phyloP scores from a whole-genome alignment of 2,888 invertebrate genomes.

The Rugalucina vietnamica region DNA sequence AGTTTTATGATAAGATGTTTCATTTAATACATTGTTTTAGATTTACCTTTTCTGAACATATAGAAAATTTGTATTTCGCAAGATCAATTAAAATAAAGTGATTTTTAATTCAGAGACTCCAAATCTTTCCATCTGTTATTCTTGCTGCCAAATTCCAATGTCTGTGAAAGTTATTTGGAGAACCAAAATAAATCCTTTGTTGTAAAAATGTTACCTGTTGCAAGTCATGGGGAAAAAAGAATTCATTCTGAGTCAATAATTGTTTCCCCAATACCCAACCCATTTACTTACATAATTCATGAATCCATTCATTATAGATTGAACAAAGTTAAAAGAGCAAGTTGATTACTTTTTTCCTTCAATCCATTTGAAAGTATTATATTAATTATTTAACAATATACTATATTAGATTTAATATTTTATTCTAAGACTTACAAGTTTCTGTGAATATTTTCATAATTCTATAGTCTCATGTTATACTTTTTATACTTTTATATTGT shows the following conservation, averaged over 20 bases:
- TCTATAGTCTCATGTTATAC: not conserved
- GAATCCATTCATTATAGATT: not conserved
- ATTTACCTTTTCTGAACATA: too few relatives aligned
- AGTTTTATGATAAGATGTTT: too few relatives aligned
- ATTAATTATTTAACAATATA: conserved; percentile 12
- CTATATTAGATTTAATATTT: conserved; percentile 4
- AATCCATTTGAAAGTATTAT: conserved; percentile 41
- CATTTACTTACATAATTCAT: not conserved
- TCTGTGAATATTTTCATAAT: conserved; percentile 4
- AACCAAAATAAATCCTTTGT: too few relatives aligned
- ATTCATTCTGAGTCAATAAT: not conserved
- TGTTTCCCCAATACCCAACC: too few relatives aligned
- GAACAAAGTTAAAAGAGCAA: too few relatives aligned
- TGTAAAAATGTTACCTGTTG: too few relatives aligned
- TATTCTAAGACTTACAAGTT: not conserved
- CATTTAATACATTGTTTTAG: too few relatives aligned
- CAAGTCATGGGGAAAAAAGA: not conserved
- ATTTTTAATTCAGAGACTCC: too few relatives aligned
- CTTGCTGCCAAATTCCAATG: not conserved
- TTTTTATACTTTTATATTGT: conserved; percentile 9
- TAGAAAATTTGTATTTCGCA: too few relatives aligned
- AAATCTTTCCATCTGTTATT: not conserved
- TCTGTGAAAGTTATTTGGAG: not conserved
- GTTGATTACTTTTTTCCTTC: conserved; percentile 12
- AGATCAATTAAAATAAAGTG: too few relatives aligned